These are phyloP conservation scores for Phytoseiulus persimilis DNA, from an alignment of 2,888 invertebrate genomes.

Conservation along the genomic window DNA sequence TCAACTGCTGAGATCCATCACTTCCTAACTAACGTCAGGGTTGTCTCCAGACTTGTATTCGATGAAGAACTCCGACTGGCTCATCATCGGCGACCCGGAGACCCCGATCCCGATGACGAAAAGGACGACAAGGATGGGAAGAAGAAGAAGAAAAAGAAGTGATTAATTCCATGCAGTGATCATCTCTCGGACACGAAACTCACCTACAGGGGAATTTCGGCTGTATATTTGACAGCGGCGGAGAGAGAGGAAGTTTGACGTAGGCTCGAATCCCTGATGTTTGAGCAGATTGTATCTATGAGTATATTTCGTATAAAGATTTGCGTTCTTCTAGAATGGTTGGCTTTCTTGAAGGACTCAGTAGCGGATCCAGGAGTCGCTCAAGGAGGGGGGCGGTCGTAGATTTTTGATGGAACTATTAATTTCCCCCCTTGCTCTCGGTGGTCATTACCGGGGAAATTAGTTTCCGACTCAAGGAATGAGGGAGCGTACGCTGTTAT, in stretches of 20 bases:
- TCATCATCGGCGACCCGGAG: conserved; percentile 18
- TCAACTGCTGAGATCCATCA: too few relatives aligned
- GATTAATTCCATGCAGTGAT: background rate
- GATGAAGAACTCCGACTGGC: conserved; percentile 31
- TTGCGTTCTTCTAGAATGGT: background rate
- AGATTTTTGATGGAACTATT: too few relatives aligned
- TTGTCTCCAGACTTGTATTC: background rate
- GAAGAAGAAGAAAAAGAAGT: conserved; percentile 28
- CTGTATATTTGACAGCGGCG: too few relatives aligned
- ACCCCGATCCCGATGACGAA: conserved; percentile 25
- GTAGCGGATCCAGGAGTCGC: too few relatives aligned
- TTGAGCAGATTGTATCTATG: background rate
- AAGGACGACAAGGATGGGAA: conserved; percentile 24
- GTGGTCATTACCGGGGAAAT: too few relatives aligned
- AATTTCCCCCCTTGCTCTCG: too few relatives aligned
- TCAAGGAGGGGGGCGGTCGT: too few relatives aligned
- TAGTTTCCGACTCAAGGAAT: too few relatives aligned
- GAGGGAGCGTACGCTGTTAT: too few relatives aligned
- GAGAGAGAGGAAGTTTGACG: too few relatives aligned
- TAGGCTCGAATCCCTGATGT: background rate
- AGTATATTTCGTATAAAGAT: background rate
- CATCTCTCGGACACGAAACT: background rate
- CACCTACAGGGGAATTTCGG: too few relatives aligned
- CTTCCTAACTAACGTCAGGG: too few relatives aligned
- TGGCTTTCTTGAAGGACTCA: background rate